phyloP scores from a whole-genome alignment of 2,113 vertebrate genomes.

The Hemiscyllium ocellatum region DNA sequence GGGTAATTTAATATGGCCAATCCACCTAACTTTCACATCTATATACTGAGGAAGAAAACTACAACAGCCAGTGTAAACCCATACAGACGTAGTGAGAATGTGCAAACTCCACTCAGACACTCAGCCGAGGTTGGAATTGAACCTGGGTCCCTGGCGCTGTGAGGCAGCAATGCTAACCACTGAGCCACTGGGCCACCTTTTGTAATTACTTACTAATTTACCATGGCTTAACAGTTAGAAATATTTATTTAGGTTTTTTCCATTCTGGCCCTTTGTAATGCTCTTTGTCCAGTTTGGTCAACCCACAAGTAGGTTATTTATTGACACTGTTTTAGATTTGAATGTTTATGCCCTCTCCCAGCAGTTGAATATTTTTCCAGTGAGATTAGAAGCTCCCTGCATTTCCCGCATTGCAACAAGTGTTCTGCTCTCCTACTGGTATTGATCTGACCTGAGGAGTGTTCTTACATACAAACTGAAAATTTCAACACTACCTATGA shows the following conservation, averaged over 20 bases:
- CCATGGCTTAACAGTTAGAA: neutral
- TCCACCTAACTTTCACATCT: too few species aligned
- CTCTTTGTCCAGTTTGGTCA: neutral
- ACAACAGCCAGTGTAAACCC: too few species aligned
- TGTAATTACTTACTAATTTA: neutral
- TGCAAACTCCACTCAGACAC: too few species aligned
- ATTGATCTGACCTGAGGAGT: neutral
- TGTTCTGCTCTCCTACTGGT: neutral
- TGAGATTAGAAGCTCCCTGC: neutral
- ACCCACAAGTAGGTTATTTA: neutral
- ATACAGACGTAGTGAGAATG: too few species aligned
- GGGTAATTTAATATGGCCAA: too few species aligned
- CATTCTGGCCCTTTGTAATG: neutral
- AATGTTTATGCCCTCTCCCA: neutral
- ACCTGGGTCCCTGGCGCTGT: too few species aligned
- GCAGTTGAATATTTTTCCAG: neutral
- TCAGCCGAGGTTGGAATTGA: too few species aligned
- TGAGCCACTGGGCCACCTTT: neutral
- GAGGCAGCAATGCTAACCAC: too few species aligned
- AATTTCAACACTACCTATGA: neutral
- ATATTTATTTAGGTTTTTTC: neutral
- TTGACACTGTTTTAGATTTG: neutral
- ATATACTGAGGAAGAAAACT: too few species aligned
- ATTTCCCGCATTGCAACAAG: neutral
- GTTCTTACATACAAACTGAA: neutral